Base-by-base conservation (phyloP, 2,113 vertebrate species). In the Oenanthe melanoleuca region DNA sequence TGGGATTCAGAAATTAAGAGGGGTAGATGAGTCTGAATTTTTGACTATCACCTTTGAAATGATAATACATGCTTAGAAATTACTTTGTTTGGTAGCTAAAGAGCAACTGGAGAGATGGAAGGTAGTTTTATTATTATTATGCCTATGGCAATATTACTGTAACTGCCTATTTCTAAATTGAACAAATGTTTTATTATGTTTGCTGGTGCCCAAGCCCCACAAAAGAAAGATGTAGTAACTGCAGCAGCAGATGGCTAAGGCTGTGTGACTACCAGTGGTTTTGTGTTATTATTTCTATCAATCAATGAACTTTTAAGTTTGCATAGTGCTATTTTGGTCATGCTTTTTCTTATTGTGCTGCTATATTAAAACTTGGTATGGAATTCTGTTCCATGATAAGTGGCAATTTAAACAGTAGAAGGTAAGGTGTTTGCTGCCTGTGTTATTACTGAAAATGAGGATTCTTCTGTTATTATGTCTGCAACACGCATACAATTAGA, bases 261-360 rank as follows among this genome's bases (percentile, higher is more conserved):
- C 38, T 86, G 11, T 52, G 50, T 67, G n/a, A 92, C 47, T 80
- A 70, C 8, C 23, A 80, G 55, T 73, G 72, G 14, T n/a, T 83
- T 88, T 56, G 4, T 71, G 22, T 79, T 87, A 80, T 91, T 82
- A 66, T 83, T 80, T 90, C 86, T 88, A 80, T 83, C 80, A 66
- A 33, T 88, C 85, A 83, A 31, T 42, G 49, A 90, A 88, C 14
- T 80, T 93, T 74, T 67, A 72, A 89, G 14, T 81, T 77, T 34
- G 7, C 28, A 13, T 34, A 49, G 29, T 67, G 31, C 11, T 92
- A 31, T 88, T 93, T 92, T 74, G 47, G 56, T 67, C 33, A 52
- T 64, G 29, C 2, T 23, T 92, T 25, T 73, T 88, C 42, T 90
- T 90, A 37, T 6, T 63, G 47, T 52, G 25, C 29, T 70, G 25